Evolutionary conservation across 2,113 vertebrate genomes (phyloP).

Genomic region (Caracal caracal): DNA sequence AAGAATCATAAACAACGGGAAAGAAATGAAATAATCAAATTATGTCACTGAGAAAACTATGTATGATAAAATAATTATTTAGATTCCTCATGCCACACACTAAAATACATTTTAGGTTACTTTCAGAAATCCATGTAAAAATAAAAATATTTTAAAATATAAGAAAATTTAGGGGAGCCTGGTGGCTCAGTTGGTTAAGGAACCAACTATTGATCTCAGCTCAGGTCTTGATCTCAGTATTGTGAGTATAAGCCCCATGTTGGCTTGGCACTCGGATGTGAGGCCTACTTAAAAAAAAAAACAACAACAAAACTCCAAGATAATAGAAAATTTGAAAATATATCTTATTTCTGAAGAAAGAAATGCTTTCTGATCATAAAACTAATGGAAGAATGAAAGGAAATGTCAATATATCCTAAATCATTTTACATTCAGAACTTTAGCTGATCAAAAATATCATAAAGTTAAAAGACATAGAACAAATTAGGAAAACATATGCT

Average conservation of each 20-base stretch:
- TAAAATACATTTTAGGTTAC: slow-evolving; percentile 5
- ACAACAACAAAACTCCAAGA: background rate
- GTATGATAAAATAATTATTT: background rate
- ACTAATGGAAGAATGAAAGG: background rate
- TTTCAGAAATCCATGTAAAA: background rate
- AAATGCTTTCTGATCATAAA: background rate
- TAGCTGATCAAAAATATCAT: slow-evolving; percentile 21
- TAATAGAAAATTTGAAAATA: background rate
- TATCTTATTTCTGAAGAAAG: background rate
- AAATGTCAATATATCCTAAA: background rate
- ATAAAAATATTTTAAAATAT: background rate
- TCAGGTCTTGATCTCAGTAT: too few relatives aligned
- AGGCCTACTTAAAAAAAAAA: too few relatives aligned
- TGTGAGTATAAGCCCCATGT: too few relatives aligned
- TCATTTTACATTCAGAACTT: background rate
- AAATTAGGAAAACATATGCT: background rate
- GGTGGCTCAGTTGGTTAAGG: too few relatives aligned
- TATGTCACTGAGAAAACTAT: background rate
- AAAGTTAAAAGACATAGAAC: background rate
- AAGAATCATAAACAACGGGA: background rate
- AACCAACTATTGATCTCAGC: too few relatives aligned
- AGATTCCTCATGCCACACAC: background rate
- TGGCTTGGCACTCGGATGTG: too few relatives aligned
- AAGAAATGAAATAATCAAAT: background rate
- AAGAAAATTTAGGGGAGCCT: background rate